Conservation (phyloP, 2,797 vertebrate genomes). For the Diceros bicornis region DNA sequence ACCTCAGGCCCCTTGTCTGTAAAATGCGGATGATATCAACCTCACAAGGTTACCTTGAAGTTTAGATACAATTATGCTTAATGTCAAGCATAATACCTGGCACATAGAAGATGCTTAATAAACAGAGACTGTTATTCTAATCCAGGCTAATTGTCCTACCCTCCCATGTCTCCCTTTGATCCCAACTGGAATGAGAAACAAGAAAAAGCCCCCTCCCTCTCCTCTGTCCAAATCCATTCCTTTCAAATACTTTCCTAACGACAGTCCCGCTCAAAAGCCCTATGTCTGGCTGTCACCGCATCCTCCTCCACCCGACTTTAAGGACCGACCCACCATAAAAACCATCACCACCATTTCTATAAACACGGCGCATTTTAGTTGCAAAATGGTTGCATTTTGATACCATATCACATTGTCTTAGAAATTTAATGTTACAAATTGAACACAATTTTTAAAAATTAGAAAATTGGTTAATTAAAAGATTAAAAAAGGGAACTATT, state of each 20-base stretch:
- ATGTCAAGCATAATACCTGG: neutral
- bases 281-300: neutral
- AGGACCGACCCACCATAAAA: neutral
- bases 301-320: neutral
- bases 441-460: constrained; percentile 4
- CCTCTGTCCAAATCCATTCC: neutral
- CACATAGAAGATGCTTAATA: neutral
- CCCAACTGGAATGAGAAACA: neutral
- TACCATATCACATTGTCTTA: neutral
- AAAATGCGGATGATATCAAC: neutral
- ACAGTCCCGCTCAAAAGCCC: neutral
- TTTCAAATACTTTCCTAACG: constrained; percentile 36
- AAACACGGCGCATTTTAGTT: neutral
- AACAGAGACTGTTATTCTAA: constrained; percentile 2
- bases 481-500: neutral
- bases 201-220: neutral
- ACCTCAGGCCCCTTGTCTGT: neutral
- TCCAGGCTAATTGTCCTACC: neutral
- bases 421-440: constrained; percentile 15
- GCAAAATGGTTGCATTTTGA: neutral
- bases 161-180: neutral
- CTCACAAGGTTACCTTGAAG: neutral
- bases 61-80: constrained; percentile 19
- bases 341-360: neutral
- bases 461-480: neutral